Evolutionary conservation across 2,888 invertebrate species (phyloP), one percentile per base, ranked within the genome.

Genomic region (Drosophila pseudotalamancana): DNA sequence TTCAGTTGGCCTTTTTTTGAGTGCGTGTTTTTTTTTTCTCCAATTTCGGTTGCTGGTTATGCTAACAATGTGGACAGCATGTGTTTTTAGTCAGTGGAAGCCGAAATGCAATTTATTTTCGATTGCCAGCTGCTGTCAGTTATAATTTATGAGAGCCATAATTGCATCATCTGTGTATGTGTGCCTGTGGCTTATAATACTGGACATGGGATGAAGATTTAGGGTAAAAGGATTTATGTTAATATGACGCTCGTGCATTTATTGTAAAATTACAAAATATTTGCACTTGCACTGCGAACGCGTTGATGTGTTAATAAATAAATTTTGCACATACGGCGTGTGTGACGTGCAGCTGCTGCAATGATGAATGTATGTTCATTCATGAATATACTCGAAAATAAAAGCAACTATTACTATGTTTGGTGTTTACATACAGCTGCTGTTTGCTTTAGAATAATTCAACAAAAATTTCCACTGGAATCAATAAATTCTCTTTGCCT

Each of bases 61-160:
- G 55, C 73, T 50, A 61, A 76, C 65, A 72, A 71, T 72, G 40
- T 60, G 72, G 62, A 50, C 64, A 76, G 76, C 77, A 74, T 75
- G 42, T 77, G 72, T 72, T 63, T 74, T 63, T 18, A 83, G 74
- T 53, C 56, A 65, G 59, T 63, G 65, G 53, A 60, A 74, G 66
- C 63, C 39, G 27, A 86, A 80, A 73, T 80, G 73, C 61, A 79
- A 80, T 80, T 77, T 86, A 71, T 86, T 68, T 73, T 70, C 80
- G 77, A 70, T 73, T 65, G 70, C 66, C 80, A 86, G 70, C 79
- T 85, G 79, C 85, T 63, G 78, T 62, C 87, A 73, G 70, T 43
- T 68, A 73, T 83, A 86, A 79, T 83, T 83, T 80, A 86, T 86
- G 64, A 56, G 55, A 25, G 19, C 54, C 54, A 48, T 78, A 75